Evolutionary conservation across 2,113 vertebrate species (phyloP), one percentile per base, ranked within the genome.

Genomic region (Muntiacus muntjak): DNA sequence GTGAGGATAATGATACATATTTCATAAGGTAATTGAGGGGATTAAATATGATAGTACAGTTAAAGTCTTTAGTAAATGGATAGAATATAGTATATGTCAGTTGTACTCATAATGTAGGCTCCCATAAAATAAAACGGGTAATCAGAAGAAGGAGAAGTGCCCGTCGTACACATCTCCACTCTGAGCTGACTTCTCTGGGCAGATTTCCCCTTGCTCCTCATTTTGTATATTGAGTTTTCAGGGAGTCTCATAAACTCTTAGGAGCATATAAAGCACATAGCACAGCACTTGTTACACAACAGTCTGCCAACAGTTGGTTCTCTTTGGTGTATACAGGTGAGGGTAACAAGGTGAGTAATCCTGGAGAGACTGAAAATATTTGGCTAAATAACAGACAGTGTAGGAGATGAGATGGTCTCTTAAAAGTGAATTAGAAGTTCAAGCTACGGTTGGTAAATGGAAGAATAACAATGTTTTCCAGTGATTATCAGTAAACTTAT

Each of bases 371-470:
- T 62, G 30, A 16, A 57, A 86, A 5, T 92, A 93, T 74, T 95
- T 74, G 57, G 5, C 60, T 92, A 58, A 93, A 6, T 96, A 93
- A 94, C 43, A 67, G 15, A 79, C 58, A 21, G 8, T 52, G 47
- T 95, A 86, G 36, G 67, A 95, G 4, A 89, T 87, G 36, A 83
- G 54, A 43, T 76, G 16, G n/a, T 89, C 5, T 64, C 13, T 89
- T 67, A 40, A 97, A 95, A 64, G 17, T 40, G 47, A 89, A 30
- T 96, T 85, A 95, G 45, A 85, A 92, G 26, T 90, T 95, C 50
- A 88, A 12, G 78, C 40, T 95, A 21, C 2, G 89, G n/a, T 52
- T 36, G 57, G 21, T 94, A 67, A 87, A 47, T 76, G 30, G 16
- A 79, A 71, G 85, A 88, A 36, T 78, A 58, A 57, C 21, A 83